Evolutionary conservation across 2,888 invertebrate species (phyloP).

Genomic region (Zygothrica quintamaculata): DNA sequence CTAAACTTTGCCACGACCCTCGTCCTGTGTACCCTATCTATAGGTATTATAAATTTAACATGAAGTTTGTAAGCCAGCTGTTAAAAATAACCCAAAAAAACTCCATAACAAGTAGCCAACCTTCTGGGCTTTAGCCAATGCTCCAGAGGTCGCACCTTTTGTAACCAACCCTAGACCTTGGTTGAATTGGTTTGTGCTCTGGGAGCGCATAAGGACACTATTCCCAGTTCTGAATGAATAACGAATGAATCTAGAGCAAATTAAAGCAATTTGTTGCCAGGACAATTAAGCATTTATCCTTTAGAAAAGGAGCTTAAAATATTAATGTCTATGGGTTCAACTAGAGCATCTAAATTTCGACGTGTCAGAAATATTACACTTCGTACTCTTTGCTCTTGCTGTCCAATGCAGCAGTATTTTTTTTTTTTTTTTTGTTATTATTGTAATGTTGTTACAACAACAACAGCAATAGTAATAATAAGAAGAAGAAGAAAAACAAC

Average conservation of each 20-base stretch:
- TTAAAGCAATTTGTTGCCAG: too few species aligned
- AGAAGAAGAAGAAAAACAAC: constrained; percentile 11
- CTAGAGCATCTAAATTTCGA: constrained; percentile 43
- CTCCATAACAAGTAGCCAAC: neutral
- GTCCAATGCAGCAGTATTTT: constrained; percentile 34
- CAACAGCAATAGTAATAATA: constrained; percentile 7
- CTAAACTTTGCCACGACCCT: constrained; percentile 45
- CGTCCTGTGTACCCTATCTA: constrained; percentile 28
- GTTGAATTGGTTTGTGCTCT: neutral
- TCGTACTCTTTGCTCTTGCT: constrained; percentile 18
- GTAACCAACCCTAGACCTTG: too few species aligned
- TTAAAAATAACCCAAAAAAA: neutral
- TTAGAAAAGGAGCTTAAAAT: too few species aligned
- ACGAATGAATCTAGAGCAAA: too few species aligned
- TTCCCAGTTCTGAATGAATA: too few species aligned
- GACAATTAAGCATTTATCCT: too few species aligned
- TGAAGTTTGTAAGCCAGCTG: constrained; percentile 1
- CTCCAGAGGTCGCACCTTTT: too few species aligned
- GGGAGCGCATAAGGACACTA: too few species aligned
- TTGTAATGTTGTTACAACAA: constrained; percentile 10
- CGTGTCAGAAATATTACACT: neutral
- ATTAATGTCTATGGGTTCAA: too few species aligned
- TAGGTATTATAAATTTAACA: constrained; percentile 38
- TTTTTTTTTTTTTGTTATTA: constrained; percentile 41
- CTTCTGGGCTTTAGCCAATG: too few species aligned